These are phyloP conservation scores for Alouatta palliata DNA, from an alignment of 2,113 vertebrate species.

Conservation along the genomic window DNA sequence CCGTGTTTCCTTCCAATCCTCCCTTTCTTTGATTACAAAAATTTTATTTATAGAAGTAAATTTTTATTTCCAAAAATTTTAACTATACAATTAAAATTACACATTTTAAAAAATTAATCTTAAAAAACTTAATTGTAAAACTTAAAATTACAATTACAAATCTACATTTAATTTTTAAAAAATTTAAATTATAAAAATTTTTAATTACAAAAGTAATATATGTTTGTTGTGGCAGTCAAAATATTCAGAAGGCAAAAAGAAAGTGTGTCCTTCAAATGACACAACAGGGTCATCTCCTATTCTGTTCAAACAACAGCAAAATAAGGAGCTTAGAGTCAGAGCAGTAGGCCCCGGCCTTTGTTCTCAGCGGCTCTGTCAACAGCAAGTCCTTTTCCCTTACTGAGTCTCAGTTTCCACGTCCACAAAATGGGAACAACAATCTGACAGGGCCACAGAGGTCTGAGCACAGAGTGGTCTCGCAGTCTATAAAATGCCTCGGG, in stretches of 20 bases:
- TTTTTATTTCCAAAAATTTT: neutral
- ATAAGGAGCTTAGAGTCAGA: neutral
- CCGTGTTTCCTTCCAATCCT: neutral
- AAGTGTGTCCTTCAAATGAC: neutral
- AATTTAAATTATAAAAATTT: no score
- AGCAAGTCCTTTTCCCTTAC: neutral
- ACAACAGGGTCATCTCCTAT: neutral
- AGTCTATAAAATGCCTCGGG: neutral
- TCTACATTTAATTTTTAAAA: no score
- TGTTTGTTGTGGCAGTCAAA: neutral
- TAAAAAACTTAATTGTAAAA: no score
- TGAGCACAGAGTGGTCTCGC: fast-evolving
- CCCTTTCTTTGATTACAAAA: neutral
- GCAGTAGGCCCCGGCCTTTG: no score
- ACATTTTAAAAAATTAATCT: no score
- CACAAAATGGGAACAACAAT: neutral
- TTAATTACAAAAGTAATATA: no score
- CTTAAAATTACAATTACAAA: no score
- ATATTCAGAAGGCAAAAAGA: neutral
- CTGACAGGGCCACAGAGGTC: neutral
- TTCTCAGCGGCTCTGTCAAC: fast-evolving
- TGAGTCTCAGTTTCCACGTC: neutral
- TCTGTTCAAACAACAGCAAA: neutral
- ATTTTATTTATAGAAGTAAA: no score
- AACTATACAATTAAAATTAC: neutral